phyloP scores from a whole-genome alignment of 1,140 invertebrate genomes.

The Schlechtendalia chinensis region DNA sequence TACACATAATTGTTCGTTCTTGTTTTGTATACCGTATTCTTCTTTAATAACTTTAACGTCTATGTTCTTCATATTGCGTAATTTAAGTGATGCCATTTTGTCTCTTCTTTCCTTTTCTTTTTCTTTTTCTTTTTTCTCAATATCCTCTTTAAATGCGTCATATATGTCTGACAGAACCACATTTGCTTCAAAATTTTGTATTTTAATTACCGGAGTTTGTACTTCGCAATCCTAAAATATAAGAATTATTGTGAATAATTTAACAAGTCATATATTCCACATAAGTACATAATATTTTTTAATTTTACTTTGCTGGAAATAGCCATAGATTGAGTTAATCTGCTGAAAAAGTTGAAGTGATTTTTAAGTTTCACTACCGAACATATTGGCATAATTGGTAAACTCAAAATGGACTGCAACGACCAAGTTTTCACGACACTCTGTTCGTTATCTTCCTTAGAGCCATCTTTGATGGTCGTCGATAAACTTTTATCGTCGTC shows the following conservation, averaged over 20 bases:
- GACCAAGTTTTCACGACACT: slow-evolving; percentile 52
- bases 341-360: slow-evolving; percentile 91
- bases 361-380: slow-evolving; percentile 65
- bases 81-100: not conserved
- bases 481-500: slow-evolving; percentile 6
- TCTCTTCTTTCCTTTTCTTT: not conserved
- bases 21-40: too few relatives aligned
- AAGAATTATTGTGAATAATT: not conserved
- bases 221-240: not conserved
- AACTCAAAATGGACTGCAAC: slow-evolving; percentile 50
- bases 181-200: not conserved
- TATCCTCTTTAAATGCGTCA: not conserved
- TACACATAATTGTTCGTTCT: too few relatives aligned
- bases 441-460: not conserved
- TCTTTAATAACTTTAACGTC: too few relatives aligned
- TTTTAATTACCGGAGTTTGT: not conserved
- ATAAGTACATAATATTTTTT: not conserved
- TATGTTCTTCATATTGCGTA: not conserved
- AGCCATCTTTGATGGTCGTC: not conserved
- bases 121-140: not conserved
- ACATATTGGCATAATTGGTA: slow-evolving; percentile 54
- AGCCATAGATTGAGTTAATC: slow-evolving; percentile 81
- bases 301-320: slow-evolving; percentile 65
- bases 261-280: too few relatives aligned
- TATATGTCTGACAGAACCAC: not conserved